Base-by-base conservation (phyloP, 2,888 invertebrate species). In the Protodeltote pygarga region DNA sequence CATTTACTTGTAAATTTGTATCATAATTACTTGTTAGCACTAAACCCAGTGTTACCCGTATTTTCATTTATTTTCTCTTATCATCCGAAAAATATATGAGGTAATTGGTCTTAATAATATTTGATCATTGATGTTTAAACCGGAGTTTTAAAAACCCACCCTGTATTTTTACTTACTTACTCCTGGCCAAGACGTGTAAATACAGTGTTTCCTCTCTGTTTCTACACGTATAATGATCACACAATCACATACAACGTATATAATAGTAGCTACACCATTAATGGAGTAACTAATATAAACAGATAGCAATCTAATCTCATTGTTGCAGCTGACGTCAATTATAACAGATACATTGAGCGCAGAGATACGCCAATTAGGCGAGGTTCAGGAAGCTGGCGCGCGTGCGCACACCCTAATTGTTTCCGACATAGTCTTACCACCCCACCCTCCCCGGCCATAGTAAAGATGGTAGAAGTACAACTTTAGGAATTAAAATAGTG, bases 331-430 rank as follows among this genome's bases (percentile, higher is more conserved):
- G 70, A 71, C 69, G 78, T 80, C 86, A 85, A 87, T 89, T 88
- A 88, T 87, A 86, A 85, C 75, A 60, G 79, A 81, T 80, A 86
- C 81, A 84, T 79, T 52, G 81, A 82, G 74, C 79, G 75, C 77
- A 79, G 74, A 83, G 89, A 89, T 89, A 87, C 88, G 87, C 81
- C 90, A 89, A 89, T 90, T 89, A 89, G 77, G 63, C 41, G 58
- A 45, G 57, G 66, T 65, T 72, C 81, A 84, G 88, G 88, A 88
- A 85, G 80, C 81, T 66, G 74, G 72, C 85, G 88, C 89, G 90
- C 88, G 79, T 89, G 90, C 89, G 89, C 87, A 72, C 77, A 64
- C 75, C 77, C 81, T 90, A 90, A 90, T 90, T 89, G 88, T 76
- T 88, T 90, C 90, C 83, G 81, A 76, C 77, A 54, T 66, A 67